These are phyloP conservation scores for Desmophyllum pertusum DNA, from an alignment of 92 coral and sea anemone genomes.

Conservation along the genomic window DNA sequence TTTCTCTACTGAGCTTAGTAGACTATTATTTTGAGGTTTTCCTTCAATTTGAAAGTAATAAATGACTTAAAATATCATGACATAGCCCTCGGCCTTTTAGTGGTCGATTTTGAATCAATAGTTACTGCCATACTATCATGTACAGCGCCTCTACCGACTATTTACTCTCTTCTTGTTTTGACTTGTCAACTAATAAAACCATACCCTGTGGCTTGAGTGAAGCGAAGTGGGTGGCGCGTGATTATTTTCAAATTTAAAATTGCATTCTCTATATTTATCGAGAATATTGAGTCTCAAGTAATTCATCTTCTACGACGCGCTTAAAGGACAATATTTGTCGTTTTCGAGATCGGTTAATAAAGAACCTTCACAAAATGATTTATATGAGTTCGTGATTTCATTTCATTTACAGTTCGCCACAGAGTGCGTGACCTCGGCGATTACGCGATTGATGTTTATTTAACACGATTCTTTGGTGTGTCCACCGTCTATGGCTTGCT, in stretches of 20 bases:
- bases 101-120: background rate
- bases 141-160: background rate
- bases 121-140: background rate
- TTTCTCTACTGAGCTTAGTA: too few relatives aligned
- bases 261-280: background rate
- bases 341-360: background rate
- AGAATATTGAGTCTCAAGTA: background rate
- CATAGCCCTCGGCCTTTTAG: too few relatives aligned
- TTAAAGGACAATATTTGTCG: background rate
- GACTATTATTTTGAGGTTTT: too few relatives aligned
- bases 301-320: background rate
- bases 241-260: background rate
- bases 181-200: background rate
- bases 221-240: background rate
- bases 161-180: background rate
- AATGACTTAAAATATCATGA: too few relatives aligned
- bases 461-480: background rate
- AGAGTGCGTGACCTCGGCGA: slow-evolving; percentile 4
- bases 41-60: too few relatives aligned
- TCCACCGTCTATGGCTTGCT: background rate
- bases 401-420: background rate
- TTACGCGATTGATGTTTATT: slow-evolving; percentile 15
- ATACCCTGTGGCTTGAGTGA: background rate
- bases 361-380: background rate
- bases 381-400: background rate